These are phyloP conservation scores for Platycheirus albimanus DNA, from an alignment of 2,888 invertebrate species.

Conservation along the genomic window DNA sequence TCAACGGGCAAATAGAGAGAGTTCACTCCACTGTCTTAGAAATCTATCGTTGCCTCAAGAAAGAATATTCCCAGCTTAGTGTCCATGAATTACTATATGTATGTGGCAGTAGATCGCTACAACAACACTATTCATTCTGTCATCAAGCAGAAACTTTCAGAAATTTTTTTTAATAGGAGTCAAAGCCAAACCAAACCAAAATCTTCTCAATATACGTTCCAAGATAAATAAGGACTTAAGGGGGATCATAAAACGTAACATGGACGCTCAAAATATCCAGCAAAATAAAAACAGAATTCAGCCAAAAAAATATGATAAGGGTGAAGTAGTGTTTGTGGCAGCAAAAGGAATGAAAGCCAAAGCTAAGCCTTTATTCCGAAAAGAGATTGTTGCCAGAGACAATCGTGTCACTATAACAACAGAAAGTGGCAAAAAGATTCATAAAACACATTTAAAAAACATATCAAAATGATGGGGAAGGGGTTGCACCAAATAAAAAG, in stretches of 20 bases:
- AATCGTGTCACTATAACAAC: conserved; percentile 37
- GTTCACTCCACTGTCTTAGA: background rate
- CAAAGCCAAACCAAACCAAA: background rate
- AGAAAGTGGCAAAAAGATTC: conserved; percentile 9
- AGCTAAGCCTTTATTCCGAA: background rate
- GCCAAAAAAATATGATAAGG: conserved; percentile 6
- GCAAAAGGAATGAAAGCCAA: conserved; percentile 9
- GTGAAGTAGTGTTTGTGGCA: conserved; percentile 13
- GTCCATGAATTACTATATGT: conserved; percentile 8
- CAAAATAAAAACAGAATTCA: conserved; percentile 6
- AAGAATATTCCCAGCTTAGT: background rate
- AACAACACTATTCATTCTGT: conserved; percentile 41
- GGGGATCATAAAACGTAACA: conserved; percentile 2
- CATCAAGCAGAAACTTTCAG: conserved; percentile 1
- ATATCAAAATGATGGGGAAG: background rate
- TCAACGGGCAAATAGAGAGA: conserved; percentile 20
- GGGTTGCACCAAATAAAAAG: background rate
- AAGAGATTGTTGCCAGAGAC: conserved; percentile 33
- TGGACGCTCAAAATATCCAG: background rate
- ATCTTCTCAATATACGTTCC: conserved; percentile 1
- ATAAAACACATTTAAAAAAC: conserved; percentile 1
- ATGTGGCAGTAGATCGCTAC: conserved; percentile 8
- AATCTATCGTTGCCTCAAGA: background rate
- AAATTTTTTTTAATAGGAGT: conserved; percentile 4
- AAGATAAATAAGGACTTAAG: conserved; percentile 9